These are phyloP conservation scores for Phoenicopterus ruber DNA, from an alignment of 2,113 vertebrate species.

Conservation along the genomic window DNA sequence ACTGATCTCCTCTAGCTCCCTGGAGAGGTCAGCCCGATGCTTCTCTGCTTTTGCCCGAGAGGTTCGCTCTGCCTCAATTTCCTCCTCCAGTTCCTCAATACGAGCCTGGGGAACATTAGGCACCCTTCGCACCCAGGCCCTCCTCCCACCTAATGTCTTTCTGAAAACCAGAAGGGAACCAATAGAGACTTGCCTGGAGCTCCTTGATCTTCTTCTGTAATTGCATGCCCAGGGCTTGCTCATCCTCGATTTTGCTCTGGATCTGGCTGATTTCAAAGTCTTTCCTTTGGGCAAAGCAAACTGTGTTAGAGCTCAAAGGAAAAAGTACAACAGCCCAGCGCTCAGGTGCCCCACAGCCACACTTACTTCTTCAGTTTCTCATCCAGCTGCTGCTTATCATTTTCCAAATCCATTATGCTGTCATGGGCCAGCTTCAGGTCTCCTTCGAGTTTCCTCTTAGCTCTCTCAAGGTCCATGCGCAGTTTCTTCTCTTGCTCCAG, in stretches of 20 bases:
- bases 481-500: constrained; percentile 89
- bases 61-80: constrained; percentile 71
- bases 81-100: constrained; percentile 75
- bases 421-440: constrained; percentile 66
- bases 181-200: too few species aligned
- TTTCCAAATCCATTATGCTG: constrained; percentile 84
- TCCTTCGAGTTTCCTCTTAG: constrained; percentile 79
- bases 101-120: constrained; percentile 46
- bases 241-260: too few species aligned
- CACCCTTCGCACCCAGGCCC: background rate
- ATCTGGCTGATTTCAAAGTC: background rate
- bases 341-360: background rate
- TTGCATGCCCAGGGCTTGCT: too few species aligned
- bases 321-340: background rate
- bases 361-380: constrained; percentile 60
- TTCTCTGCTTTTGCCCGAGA: too few species aligned
- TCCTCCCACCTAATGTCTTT: background rate
- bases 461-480: constrained; percentile 79
- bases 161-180: background rate
- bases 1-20: too few species aligned
- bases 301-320: background rate
- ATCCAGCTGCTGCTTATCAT: constrained; percentile 80
- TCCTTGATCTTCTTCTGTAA: too few species aligned
- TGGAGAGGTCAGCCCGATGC: too few species aligned
- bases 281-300: background rate